Percentiles rank a stretch among this genome's conserved stretches.
phyloP scores from a whole-genome alignment of 2,113 vertebrate species.

The Hyaena hyaena region DNA sequence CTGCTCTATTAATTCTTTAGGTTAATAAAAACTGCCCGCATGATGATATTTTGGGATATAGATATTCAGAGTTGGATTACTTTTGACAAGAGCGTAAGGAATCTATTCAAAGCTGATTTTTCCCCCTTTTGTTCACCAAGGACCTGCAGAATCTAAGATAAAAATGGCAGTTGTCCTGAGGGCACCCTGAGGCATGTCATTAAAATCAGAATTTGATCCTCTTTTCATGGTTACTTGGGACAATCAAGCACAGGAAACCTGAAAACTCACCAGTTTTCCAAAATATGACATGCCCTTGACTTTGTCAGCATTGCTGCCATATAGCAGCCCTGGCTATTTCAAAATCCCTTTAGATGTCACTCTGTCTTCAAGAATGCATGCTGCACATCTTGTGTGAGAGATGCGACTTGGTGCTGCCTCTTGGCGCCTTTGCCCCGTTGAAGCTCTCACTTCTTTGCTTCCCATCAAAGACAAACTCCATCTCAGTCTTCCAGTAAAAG shows the following conservation, averaged over 20 bases:
- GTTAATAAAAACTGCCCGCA: constrained; percentile 84
- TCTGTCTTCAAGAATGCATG: constrained; percentile 95
- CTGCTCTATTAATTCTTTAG: constrained; percentile 84
- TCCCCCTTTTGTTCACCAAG: constrained; percentile 86
- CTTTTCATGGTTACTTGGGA: constrained; percentile 93
- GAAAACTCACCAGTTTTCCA: constrained; percentile 97
- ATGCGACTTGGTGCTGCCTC: constrained; percentile 48
- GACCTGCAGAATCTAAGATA: constrained; percentile 94
- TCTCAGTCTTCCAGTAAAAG: constrained; percentile 74
- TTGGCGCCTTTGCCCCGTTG: constrained; percentile 60
- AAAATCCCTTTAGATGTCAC: constrained; percentile 99
- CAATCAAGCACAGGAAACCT: constrained; percentile 95
- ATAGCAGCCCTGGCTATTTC: constrained; percentile 85
- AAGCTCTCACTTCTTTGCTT: constrained; percentile 58
- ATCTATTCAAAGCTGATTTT: constrained; percentile 90
- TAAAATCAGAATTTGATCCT: constrained; percentile 97
- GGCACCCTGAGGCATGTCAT: constrained; percentile 97
- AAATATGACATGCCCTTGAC: constrained; percentile 94
- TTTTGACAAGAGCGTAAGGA: constrained; percentile 90
- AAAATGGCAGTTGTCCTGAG: constrained; percentile 97
- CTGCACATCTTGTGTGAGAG: constrained; percentile 48
- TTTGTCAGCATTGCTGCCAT: constrained; percentile 86
- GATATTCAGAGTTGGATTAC: constrained; percentile 90
- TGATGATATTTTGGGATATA: constrained; percentile 87
- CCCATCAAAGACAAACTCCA: constrained; percentile 79